Evolutionary conservation across 2,113 vertebrate species (phyloP).

Genomic region (Cygnus buccinator): DNA sequence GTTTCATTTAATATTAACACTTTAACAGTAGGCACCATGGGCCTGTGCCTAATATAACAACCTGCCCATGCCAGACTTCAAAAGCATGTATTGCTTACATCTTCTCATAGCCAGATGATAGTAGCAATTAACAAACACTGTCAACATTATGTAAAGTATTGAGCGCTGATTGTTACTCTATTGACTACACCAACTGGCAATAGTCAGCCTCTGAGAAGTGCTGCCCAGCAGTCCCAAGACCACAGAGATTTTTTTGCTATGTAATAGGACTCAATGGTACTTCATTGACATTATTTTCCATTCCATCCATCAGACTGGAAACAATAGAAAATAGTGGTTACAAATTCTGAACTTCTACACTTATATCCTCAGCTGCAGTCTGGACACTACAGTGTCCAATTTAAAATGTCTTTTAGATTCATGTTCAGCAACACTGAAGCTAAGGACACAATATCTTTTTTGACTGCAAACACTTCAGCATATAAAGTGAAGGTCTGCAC

Average conservation of each 20-base stretch:
- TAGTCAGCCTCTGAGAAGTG: neutral
- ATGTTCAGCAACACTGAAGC: neutral
- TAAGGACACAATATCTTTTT: neutral
- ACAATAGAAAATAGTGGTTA: neutral
- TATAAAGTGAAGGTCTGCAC: neutral
- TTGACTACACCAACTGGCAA: neutral
- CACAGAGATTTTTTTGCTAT: neutral
- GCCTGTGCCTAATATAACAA: neutral
- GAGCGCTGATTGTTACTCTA: neutral
- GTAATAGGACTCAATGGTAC: neutral
- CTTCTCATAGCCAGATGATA: neutral
- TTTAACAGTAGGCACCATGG: neutral
- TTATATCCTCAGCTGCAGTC: neutral
- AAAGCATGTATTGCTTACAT: rapidly evolving
- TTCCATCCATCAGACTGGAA: neutral
- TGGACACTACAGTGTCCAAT: neutral
- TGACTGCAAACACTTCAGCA: neutral
- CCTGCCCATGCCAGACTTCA: neutral
- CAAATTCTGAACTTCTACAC: neutral
- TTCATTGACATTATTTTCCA: neutral
- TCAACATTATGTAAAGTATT: neutral
- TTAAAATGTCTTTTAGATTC: neutral
- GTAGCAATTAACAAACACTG: neutral
- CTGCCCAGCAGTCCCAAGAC: neutral
- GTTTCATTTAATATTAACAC: neutral